Base-by-base conservation (phyloP, 1,140 invertebrate species). In the Brachionus manjavacas region DNA sequence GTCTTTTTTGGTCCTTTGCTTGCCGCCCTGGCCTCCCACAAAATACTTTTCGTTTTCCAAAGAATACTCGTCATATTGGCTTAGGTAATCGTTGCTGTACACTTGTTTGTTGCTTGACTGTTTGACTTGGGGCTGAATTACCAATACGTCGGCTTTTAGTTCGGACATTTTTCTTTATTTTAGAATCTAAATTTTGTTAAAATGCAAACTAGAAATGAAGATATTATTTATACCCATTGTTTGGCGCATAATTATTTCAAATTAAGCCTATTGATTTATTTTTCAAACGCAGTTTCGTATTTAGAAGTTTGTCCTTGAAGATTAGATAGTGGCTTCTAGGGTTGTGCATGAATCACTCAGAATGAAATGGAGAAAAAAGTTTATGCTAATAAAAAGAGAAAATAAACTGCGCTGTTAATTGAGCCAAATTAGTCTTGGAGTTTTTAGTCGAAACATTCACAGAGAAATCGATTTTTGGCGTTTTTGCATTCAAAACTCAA, bases 21-120 rank as follows among this genome's bases (percentile, higher is more conserved):
- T 76, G 7, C 72, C 72, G n/a, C 72, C 72, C 16, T 76, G 72
- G 16, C 72, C 72, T 14, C 72, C 72, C 6, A 76, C 43, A 76
- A 76, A 76, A 49, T 76, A 76, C 46, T 76, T 76, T 35, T 76
- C 72, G 25, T 76, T 76, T 23, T 76, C 72, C 72, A 76, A 52
- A 49, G 23, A 76, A 49, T 76, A 76, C 43, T 76, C 41, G 72
- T 76, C 72, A 11, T 76, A 76, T 76, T 76, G 35, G 25, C 28
- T 46, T 7, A 76, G 49, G 25, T 76, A 76, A 11, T 76, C 72
- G 12, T 4, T 49, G 20, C 14, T 46, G 23, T 76, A 49, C 20
- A 25, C 25, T 76, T 46, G 41, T 16, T 76, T 76, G n/a, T 49
- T 76, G 35, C n/a, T 76, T 43, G 16, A 11, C 46, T 74, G 70